Conservation (phyloP, 2,888 invertebrate genomes). For the Neria commutata region DNA sequence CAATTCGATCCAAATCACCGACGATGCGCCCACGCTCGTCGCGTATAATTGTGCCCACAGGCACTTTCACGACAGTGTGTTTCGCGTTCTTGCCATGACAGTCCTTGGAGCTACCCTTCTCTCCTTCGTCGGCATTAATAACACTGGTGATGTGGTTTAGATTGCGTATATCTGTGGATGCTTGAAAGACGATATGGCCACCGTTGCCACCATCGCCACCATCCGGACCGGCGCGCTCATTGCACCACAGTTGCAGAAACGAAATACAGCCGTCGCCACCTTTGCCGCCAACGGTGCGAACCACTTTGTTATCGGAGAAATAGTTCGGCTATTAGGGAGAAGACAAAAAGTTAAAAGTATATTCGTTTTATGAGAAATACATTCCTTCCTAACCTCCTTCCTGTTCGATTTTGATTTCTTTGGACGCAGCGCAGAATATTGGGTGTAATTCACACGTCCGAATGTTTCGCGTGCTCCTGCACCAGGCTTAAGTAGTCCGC, state of each 20-base stretch:
- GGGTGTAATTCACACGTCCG: neutral
- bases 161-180: constrained; percentile 71
- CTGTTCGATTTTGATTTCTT: constrained; percentile 63
- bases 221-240: constrained; percentile 82
- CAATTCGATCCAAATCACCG: constrained; percentile 71
- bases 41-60: constrained; percentile 79
- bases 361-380: neutral
- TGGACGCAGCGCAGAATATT: constrained; percentile 57
- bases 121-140: constrained; percentile 72
- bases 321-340: constrained; percentile 62
- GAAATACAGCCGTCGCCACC: constrained; percentile 95
- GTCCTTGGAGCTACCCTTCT: constrained; percentile 74
- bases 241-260: constrained; percentile 80
- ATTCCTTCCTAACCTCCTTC: constrained; percentile 51
- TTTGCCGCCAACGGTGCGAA: constrained; percentile 78
- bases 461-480: too few relatives aligned
- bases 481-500: too few relatives aligned
- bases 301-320: constrained; percentile 75
- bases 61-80: constrained; percentile 76
- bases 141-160: constrained; percentile 71
- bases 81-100: constrained; percentile 83
- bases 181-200: constrained; percentile 88
- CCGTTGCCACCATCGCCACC: constrained; percentile 94
- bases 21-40: constrained; percentile 65
- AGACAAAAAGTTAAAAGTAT: constrained; percentile 27